Evolutionary conservation across 2,113 vertebrate species (phyloP).

Genomic region (Nerophis lumbriciformis): DNA sequence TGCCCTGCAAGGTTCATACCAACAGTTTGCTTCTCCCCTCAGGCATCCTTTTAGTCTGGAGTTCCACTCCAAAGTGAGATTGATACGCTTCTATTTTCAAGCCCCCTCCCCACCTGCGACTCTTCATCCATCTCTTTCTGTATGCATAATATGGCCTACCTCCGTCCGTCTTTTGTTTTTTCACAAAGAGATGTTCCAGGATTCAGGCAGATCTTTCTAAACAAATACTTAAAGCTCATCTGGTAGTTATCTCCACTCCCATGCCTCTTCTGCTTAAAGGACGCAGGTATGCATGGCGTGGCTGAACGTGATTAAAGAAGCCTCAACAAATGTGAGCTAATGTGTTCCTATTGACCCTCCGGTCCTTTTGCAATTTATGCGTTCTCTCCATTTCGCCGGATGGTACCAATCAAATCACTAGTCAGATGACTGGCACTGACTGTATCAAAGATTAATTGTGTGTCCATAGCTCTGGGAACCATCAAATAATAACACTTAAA

Average conservation of each 20-base stretch:
- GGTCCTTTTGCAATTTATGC: conserved; percentile 12
- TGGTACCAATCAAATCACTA: conserved; percentile 40
- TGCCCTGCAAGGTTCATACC: background rate
- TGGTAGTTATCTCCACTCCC: conserved; percentile 16
- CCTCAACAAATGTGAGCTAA: conserved; percentile 12
- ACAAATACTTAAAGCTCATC: conserved; percentile 37
- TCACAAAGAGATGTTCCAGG: conserved; percentile 20
- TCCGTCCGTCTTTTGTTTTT: conserved; percentile 10
- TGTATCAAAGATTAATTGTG: conserved; percentile 47
- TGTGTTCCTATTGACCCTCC: conserved; percentile 9
- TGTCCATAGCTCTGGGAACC: conserved; percentile 35
- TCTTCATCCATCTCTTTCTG: conserved; percentile 19
- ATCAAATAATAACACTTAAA: conserved; percentile 18
- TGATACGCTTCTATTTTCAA: conserved; percentile 10
- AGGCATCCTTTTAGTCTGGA: background rate
- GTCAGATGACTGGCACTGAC: conserved; percentile 7
- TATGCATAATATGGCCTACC: conserved; percentile 16
- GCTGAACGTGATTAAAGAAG: conserved; percentile 1
- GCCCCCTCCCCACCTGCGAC: conserved; percentile 8
- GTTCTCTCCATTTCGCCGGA: conserved; percentile 21
- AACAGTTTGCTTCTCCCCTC: background rate
- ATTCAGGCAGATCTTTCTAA: conserved; percentile 21
- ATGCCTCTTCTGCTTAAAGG: background rate
- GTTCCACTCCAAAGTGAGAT: background rate
- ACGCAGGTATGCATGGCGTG: background rate